phyloP scores from a whole-genome alignment of 1,140 invertebrate species.

The Halesus radiatus region DNA sequence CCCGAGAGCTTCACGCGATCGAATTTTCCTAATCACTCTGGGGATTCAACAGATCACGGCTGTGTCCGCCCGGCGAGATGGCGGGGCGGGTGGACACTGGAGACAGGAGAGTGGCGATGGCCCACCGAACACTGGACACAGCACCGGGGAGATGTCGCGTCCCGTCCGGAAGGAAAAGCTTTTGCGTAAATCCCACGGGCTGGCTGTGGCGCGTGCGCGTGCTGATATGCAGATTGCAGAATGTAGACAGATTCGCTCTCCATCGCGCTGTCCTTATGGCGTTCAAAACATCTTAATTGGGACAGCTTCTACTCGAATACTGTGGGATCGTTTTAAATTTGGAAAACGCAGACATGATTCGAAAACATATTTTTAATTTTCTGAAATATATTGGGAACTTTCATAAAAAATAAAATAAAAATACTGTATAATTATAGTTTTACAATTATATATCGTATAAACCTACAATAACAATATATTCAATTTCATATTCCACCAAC shows the following conservation, averaged over 20 bases:
- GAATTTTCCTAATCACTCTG: slow-evolving; percentile 57
- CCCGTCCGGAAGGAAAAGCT: neutral
- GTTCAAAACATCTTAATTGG: too few species aligned
- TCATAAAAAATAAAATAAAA: too few species aligned
- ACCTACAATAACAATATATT: too few species aligned
- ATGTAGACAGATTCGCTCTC: neutral
- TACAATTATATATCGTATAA: too few species aligned
- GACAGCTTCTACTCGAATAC: too few species aligned
- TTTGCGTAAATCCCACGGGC: neutral
- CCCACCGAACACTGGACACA: neutral
- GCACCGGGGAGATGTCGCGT: neutral
- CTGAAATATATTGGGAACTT: too few species aligned
- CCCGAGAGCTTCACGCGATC: slow-evolving; percentile 53
- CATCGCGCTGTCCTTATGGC: neutral
- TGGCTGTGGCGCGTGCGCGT: neutral
- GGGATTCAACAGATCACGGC: slow-evolving; percentile 42
- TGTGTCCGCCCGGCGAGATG: slow-evolving; percentile 1
- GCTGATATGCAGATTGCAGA: neutral
- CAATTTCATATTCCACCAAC: too few species aligned
- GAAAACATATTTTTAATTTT: too few species aligned
- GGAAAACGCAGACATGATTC: too few species aligned
- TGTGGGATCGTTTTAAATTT: too few species aligned
- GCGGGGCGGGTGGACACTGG: neutral
- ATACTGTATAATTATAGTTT: too few species aligned
- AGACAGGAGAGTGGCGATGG: neutral